Conservation (phyloP, 2,797 vertebrate genomes). For the Oreochromis mossambicus region DNA sequence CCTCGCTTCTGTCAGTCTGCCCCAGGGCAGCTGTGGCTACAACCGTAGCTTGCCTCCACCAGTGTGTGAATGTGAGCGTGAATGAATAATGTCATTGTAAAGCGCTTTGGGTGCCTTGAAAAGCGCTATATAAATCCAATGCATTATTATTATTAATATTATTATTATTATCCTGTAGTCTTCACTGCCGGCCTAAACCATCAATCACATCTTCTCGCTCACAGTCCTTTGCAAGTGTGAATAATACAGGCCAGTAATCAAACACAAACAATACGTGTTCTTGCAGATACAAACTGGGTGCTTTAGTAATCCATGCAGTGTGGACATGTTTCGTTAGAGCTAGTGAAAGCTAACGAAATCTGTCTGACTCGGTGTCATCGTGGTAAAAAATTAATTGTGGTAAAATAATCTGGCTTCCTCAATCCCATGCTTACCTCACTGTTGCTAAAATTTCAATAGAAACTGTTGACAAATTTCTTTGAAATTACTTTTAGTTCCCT, state of each 20-base stretch:
- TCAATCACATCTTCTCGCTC: not conserved
- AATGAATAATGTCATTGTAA: too few relatives aligned
- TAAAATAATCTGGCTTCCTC: not conserved
- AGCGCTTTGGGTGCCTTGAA: too few relatives aligned
- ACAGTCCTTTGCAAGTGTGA: not conserved
- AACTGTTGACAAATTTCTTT: not conserved
- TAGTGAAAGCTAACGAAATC: not conserved
- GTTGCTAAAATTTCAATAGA: not conserved
- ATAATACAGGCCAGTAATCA: not conserved
- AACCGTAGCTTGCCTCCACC: too few relatives aligned
- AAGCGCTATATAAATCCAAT: too few relatives aligned
- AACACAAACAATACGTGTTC: not conserved
- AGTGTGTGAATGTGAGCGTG: too few relatives aligned
- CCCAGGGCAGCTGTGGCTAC: too few relatives aligned
- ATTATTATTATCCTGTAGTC: not conserved
- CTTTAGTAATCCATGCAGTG: not conserved
- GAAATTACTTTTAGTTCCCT: not conserved
- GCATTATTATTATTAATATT: too few relatives aligned
- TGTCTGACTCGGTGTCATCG: not conserved
- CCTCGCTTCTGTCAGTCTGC: too few relatives aligned
- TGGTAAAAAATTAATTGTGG: not conserved
- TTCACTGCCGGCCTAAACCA: not conserved
- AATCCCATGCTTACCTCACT: rapidly evolving
- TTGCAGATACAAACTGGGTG: not conserved
- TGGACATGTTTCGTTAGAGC: not conserved